Conservation (phyloP, 1,140 invertebrate species). For the Zaprionus inermis region DNA sequence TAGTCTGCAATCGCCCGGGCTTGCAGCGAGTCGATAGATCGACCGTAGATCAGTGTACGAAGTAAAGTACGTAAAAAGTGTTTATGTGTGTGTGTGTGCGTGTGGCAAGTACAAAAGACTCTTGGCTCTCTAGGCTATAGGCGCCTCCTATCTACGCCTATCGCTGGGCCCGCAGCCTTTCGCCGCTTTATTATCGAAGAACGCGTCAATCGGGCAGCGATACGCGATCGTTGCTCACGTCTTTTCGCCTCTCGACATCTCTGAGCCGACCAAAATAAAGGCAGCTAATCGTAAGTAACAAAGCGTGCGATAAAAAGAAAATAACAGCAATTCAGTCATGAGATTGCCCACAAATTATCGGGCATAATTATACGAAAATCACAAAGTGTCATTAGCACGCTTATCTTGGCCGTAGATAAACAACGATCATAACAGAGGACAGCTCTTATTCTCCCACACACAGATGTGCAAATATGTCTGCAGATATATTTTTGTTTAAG, state of each 20-base stretch:
- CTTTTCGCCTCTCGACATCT: not conserved
- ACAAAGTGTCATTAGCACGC: conserved; percentile 21
- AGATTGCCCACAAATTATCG: not conserved
- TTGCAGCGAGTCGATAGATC: conserved; percentile 62
- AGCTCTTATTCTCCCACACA: conserved; percentile 1
- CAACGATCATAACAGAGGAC: conserved; percentile 7
- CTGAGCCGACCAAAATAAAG: conserved; percentile 42
- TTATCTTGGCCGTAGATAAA: conserved; percentile 17
- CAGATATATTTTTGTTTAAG: conserved; percentile 8
- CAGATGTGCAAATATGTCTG: not conserved
- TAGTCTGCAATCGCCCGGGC: conserved; percentile 76
- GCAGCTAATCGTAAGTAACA: conserved; percentile 63
- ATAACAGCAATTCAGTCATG: not conserved
- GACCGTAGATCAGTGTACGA: conserved; percentile 11
- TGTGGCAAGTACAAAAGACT: conserved; percentile 16
- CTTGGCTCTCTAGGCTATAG: conserved; percentile 2
- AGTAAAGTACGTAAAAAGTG: not conserved
- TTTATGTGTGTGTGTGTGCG: not conserved
- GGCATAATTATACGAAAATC: conserved; percentile 11
- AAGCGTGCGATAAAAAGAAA: conserved; percentile 25
- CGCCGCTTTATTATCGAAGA: conserved; percentile 29
- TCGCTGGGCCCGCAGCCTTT: conserved; percentile 33
- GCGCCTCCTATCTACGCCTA: conserved; percentile 35
- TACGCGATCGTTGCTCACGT: conserved; percentile 22
- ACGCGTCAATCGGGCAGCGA: conserved; percentile 21